A percentile compares a stretch with the other conserved stretches of the same genome.
These are phyloP conservation scores for Myotis myotis DNA, from an alignment of 2,797 vertebrate species.

Conservation along the genomic window DNA sequence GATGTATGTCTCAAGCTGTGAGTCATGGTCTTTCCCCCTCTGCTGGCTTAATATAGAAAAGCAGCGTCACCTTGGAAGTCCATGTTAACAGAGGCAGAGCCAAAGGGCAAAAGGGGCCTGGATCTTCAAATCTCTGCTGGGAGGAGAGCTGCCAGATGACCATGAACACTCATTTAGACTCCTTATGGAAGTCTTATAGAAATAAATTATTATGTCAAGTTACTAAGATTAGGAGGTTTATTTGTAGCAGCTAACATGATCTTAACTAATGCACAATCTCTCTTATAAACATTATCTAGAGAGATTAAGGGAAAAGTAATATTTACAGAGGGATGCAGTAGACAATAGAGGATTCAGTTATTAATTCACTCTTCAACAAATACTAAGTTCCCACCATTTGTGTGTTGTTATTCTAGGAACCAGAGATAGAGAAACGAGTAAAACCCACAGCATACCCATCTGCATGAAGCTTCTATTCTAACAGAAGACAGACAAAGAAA, in stretches of 20 bases:
- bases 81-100: neutral
- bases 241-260: neutral
- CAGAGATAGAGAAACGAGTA: neutral
- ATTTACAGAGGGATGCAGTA: neutral
- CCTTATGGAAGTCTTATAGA: neutral
- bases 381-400: neutral
- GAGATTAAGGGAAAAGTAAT: neutral
- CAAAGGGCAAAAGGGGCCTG: neutral
- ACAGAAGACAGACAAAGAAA: neutral
- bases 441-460: neutral
- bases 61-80: neutral
- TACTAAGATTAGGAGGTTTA: neutral
- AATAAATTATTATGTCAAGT: neutral
- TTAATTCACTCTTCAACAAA: conserved; percentile 2
- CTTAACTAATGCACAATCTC: neutral
- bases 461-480: neutral
- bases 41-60: neutral
- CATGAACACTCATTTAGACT: neutral
- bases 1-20: neutral
- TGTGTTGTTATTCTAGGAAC: neutral
- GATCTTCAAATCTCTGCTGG: neutral
- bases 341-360: neutral
- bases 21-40: neutral
- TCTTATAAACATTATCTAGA: neutral
- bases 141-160: neutral